phyloP scores from a whole-genome alignment of 2,113 vertebrate genomes.

The Formicarius rufipectus region DNA sequence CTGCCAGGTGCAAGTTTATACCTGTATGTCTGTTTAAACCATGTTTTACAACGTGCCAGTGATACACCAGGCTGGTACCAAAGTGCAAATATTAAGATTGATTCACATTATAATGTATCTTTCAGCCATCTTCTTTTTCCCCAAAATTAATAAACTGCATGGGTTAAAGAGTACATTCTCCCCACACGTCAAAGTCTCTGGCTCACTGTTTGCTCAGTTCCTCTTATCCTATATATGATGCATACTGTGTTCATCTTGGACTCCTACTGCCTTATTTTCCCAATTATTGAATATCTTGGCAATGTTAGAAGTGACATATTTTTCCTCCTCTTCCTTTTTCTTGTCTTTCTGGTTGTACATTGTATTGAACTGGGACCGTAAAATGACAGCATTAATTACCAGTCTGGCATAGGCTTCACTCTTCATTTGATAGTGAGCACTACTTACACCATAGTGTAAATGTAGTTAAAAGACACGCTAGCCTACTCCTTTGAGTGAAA shows the following conservation, averaged over 20 bases:
- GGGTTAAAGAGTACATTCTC: neutral
- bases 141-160: neutral
- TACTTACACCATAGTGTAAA: neutral
- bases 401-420: fast-evolving
- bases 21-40: neutral
- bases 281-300: neutral
- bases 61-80: neutral
- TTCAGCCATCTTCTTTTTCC: neutral
- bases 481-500: fast-evolving
- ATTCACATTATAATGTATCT: neutral
- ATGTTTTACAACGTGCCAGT: neutral
- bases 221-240: neutral
- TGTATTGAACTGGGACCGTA: neutral
- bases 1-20: neutral
- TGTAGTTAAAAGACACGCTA: neutral
- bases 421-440: neutral
- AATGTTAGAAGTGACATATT: neutral
- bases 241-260: neutral
- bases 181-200: neutral
- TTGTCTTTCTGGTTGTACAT: neutral
- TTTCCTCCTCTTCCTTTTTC: neutral
- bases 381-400: neutral
- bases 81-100: neutral
- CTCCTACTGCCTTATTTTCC: neutral
- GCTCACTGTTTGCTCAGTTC: neutral